Conservation (phyloP, 2,113 vertebrate genomes). For the Dasyurus viverrinus region DNA sequence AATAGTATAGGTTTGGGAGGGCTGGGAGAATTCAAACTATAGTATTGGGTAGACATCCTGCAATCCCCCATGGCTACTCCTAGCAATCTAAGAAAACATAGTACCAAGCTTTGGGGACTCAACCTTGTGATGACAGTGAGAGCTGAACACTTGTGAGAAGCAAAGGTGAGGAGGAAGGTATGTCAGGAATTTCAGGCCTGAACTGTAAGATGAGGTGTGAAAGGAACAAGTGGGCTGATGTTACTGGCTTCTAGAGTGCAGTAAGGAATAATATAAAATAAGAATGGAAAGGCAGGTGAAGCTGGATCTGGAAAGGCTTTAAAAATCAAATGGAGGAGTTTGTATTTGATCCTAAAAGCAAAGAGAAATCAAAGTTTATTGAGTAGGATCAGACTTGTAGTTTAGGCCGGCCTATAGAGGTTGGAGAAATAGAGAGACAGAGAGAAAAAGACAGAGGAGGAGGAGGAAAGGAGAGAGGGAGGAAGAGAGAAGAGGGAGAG, state of each 20-base stretch:
- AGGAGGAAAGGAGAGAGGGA: not conserved
- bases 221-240: not conserved
- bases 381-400: not conserved
- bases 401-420: not conserved
- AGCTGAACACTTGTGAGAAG: not conserved
- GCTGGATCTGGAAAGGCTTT: not conserved
- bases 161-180: not conserved
- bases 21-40: not conserved
- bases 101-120: not conserved
- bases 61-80: not conserved
- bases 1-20: too few relatives aligned
- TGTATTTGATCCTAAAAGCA: not conserved
- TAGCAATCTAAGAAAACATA: not conserved
- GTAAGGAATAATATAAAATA: not conserved
- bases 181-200: not conserved
- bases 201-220: not conserved
- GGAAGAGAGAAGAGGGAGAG: not conserved
- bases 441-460: not conserved
- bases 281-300: not conserved
- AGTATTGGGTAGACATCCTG: not conserved
- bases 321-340: not conserved
- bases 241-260: not conserved
- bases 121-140: not conserved
- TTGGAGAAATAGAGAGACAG: not conserved
- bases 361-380: not conserved